These are phyloP conservation scores for Pongo abelii DNA, from an alignment of 2,113 vertebrate genomes.

Conservation along the genomic window DNA sequence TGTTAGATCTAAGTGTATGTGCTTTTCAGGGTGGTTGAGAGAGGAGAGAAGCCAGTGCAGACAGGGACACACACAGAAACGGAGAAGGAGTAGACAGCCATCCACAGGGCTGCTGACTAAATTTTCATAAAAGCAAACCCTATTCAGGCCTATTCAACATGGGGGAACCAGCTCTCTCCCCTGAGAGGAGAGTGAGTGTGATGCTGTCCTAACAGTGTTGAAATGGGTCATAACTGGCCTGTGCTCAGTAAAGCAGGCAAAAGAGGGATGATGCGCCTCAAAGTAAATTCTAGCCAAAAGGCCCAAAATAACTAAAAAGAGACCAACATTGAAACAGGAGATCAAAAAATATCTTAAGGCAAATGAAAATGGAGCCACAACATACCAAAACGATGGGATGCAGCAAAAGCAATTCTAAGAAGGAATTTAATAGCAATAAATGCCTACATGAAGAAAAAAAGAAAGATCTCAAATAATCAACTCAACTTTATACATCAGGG, in stretches of 20 bases:
- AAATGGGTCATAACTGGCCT: background rate
- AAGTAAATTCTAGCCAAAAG: background rate
- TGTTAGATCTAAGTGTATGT: background rate
- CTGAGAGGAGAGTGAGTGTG: rapidly evolving
- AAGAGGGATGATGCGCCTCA: no score
- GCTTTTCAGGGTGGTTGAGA: background rate
- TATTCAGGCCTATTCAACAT: rapidly evolving
- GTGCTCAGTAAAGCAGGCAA: background rate
- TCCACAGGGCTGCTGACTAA: background rate
- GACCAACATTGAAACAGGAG: background rate
- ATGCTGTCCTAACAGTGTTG: background rate
- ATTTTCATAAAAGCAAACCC: background rate
- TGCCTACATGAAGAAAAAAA: background rate
- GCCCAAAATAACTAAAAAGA: background rate
- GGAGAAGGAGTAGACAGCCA: background rate
- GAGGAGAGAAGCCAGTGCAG: no score
- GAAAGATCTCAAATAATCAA: background rate
- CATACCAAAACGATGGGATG: background rate
- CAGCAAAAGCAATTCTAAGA: background rate
- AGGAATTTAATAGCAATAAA: background rate
- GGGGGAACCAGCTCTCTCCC: background rate
- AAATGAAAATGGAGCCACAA: background rate
- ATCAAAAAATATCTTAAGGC: background rate
- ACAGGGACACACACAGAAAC: no score
- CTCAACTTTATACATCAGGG: background rate